Evolutionary conservation across 2,888 invertebrate species (phyloP), one percentile per base, ranked within the genome.

Genomic region (Plemyria rubiginata): DNA sequence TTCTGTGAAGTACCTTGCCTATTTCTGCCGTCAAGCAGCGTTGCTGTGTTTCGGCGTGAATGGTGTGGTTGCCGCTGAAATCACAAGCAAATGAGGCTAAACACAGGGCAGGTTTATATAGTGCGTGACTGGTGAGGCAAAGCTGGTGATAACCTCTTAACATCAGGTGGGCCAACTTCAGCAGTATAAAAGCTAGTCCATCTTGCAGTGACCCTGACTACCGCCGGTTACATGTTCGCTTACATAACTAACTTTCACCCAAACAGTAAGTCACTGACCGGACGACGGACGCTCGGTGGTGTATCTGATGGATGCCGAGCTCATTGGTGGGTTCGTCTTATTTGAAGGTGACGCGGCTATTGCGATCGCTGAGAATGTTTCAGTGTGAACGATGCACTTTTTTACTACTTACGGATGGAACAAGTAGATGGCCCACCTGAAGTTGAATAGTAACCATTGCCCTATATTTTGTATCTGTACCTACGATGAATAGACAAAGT

Each of bases 241-340:
- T 78, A 67, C 72, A 71, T 75, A 80, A 79, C 67, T 70, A 70
- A 77, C 82, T 81, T 81, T 80, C 82, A 72, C 82, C 75, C 70
- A 70, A 74, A 70, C 80, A 70, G 80, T 80, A 78, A 75, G 82
- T 79, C 80, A 80, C 82, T 81, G 82, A 78, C 81, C 80, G 78
- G 16, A 41, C 16, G 16, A 41, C 16, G 15, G 46, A 29, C 46
- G 40, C 46, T 22, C 55, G 48, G 61, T 8, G 12, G 38, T 55
- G 50, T 38, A 49, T 54, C 59, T 41, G 53, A 59, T 54, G 32
- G 59, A 41, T 54, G 32, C 13, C 36, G n/a, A 41, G 29, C 13
- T 52, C 49, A 60, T 32, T 60, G 49, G 48, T 53, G 8, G 16
- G 50, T 13, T 53, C n/a, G 45, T 52, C 52, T 52, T 52, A 53